phyloP scores from a whole-genome alignment of 2,888 invertebrate genomes.

The Sminthurinus aureus region DNA sequence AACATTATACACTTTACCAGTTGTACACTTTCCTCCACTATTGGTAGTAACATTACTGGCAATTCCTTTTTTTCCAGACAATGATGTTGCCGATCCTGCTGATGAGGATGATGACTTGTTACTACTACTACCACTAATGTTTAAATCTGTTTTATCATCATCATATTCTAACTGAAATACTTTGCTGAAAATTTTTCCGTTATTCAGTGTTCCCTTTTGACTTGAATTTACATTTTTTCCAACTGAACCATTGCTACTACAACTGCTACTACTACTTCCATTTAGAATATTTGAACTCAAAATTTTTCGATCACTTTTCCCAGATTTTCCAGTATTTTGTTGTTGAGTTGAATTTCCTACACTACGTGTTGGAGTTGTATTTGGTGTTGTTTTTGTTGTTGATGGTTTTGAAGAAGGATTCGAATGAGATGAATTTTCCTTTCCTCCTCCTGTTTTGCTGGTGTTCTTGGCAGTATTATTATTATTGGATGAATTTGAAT shows the following conservation, averaged over 20 bases:
- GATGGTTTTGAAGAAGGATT: constrained; percentile 25
- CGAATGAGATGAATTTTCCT: constrained; percentile 45
- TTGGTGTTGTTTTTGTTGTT: constrained; percentile 47
- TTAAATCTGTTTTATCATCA: constrained; percentile 45
- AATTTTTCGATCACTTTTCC: constrained; percentile 27
- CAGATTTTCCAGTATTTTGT: background rate
- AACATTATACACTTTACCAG: background rate
- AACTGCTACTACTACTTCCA: background rate
- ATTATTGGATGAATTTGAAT: constrained; percentile 39
- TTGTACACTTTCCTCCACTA: constrained; percentile 9
- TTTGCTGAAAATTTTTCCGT: constrained; percentile 9
- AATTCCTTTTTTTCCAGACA: constrained; percentile 15
- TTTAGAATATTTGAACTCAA: constrained; percentile 26
- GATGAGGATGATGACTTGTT: constrained; percentile 1
- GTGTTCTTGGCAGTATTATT: background rate
- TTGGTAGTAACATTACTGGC: background rate
- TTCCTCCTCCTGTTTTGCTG: constrained; percentile 38
- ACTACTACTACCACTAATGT: background rate
- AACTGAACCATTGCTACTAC: background rate
- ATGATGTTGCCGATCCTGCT: background rate
- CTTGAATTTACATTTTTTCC: background rate
- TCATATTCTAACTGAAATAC: constrained; percentile 48
- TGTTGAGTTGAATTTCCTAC: background rate
- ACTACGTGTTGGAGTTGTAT: constrained; percentile 44
- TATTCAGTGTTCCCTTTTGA: background rate